Evolutionary conservation across 2,113 vertebrate genomes (phyloP).

Genomic region (Stegostoma tigrinum): DNA sequence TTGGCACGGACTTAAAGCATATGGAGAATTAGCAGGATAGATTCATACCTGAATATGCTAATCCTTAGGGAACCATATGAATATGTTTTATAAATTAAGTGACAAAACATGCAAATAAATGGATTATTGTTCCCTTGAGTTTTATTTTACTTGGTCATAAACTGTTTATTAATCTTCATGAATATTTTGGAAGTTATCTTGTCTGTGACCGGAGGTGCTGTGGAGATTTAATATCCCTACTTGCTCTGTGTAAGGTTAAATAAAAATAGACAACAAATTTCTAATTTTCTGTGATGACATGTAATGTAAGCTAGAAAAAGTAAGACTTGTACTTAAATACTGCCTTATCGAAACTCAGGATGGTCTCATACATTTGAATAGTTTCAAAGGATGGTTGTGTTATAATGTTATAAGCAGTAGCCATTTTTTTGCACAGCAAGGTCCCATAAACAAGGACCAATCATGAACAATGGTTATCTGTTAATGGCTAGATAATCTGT

Average conservation of each 20-base stretch:
- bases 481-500: not conserved
- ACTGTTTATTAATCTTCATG: conserved; percentile 24
- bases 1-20: not conserved
- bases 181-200: conserved; percentile 11
- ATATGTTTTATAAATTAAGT: conserved; percentile 17
- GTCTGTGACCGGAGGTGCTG: not conserved
- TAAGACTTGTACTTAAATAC: not conserved
- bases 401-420: not conserved
- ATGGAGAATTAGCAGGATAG: not conserved
- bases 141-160: conserved; percentile 18
- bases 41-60: not conserved
- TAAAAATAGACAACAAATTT: not conserved
- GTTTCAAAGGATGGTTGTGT: not conserved
- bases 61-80: not conserved
- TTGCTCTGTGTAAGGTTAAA: conserved; percentile 22
- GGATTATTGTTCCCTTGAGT: conserved; percentile 20
- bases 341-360: not conserved
- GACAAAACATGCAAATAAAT: conserved; percentile 34
- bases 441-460: too few relatives aligned
- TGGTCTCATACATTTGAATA: not conserved
- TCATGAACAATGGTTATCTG: too few relatives aligned
- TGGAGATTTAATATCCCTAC: not conserved
- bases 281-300: not conserved
- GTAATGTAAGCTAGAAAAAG: not conserved
- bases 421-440: not conserved